phyloP scores from a whole-genome alignment of 1,140 invertebrate genomes.

The Tachypleus tridentatus region DNA sequence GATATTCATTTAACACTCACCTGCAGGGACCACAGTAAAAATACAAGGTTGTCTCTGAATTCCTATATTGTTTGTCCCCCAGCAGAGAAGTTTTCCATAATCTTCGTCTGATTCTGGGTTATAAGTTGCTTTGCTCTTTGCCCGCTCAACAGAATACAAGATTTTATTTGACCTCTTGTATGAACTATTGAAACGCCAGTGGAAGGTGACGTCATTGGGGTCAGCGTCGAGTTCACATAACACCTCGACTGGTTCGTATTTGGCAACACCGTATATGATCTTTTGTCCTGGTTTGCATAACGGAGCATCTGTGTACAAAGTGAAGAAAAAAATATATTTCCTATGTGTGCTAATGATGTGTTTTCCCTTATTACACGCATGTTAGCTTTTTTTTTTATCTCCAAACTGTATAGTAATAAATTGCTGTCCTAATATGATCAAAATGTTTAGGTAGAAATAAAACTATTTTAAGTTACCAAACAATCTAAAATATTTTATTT shows the following conservation, averaged over 20 bases:
- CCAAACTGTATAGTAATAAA: too few relatives aligned
- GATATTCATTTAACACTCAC: conserved; percentile 8
- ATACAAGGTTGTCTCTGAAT: conserved; percentile 27
- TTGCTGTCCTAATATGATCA: too few relatives aligned
- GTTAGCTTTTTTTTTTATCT: too few relatives aligned
- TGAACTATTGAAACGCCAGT: conserved; percentile 24
- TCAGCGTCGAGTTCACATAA: conserved; percentile 52
- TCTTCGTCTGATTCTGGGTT: conserved; percentile 21
- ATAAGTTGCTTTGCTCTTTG: conserved; percentile 20
- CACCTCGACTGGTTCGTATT: neutral
- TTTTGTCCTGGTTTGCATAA: too few relatives aligned
- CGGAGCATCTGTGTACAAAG: too few relatives aligned
- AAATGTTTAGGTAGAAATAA: too few relatives aligned
- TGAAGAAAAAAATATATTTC: too few relatives aligned
- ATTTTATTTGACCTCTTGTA: conserved; percentile 17
- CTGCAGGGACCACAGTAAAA: conserved; percentile 28
- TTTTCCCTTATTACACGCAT: too few relatives aligned
- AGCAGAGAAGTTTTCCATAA: conserved; percentile 27
- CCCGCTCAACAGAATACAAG: conserved; percentile 15
- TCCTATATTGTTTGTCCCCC: conserved; percentile 29
- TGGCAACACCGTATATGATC: neutral
- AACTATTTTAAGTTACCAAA: too few relatives aligned
- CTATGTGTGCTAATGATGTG: too few relatives aligned
- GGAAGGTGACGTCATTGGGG: conserved; percentile 50
- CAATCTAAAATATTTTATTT: too few relatives aligned